Evolutionary conservation across 2,797 vertebrate genomes (phyloP).

Genomic region (Tauraco hartlaubi): DNA sequence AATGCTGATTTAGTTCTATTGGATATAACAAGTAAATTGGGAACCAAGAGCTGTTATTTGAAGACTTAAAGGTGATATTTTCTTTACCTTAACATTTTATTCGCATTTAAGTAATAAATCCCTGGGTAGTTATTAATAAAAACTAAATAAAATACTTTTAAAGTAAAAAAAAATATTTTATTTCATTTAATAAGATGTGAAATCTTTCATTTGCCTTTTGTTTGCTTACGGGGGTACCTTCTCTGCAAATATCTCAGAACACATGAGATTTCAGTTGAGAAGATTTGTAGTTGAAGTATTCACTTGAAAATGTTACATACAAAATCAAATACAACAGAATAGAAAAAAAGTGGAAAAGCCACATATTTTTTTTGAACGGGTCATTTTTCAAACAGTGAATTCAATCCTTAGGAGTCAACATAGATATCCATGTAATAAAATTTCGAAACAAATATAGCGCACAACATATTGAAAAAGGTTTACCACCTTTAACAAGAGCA

Average conservation of each 20-base stretch:
- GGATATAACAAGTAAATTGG: not conserved
- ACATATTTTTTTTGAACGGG: not conserved
- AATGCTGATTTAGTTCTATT: not conserved
- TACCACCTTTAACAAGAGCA: not conserved
- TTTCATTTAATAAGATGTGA: not conserved
- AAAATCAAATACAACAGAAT: not conserved
- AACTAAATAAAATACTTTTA: not conserved
- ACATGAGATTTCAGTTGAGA: not conserved
- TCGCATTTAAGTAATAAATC: not conserved
- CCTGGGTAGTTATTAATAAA: not conserved
- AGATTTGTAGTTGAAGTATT: not conserved
- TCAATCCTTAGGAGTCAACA: not conserved
- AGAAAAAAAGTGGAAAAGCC: not conserved
- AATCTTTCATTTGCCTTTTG: not conserved
- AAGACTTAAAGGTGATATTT: not conserved
- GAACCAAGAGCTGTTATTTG: not conserved
- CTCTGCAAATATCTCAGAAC: not conserved
- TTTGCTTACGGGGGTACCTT: not conserved
- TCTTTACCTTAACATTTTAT: not conserved
- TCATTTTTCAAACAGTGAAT: conserved; percentile 2
- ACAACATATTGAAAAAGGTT: not conserved
- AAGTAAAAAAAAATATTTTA: not conserved
- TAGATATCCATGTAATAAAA: not conserved
- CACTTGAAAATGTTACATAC: not conserved
- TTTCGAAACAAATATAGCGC: not conserved